Evolutionary conservation across 1,140 invertebrate genomes (phyloP), one percentile per base, ranked within the genome.

Genomic region (Diachasmimorpha longicaudata): DNA sequence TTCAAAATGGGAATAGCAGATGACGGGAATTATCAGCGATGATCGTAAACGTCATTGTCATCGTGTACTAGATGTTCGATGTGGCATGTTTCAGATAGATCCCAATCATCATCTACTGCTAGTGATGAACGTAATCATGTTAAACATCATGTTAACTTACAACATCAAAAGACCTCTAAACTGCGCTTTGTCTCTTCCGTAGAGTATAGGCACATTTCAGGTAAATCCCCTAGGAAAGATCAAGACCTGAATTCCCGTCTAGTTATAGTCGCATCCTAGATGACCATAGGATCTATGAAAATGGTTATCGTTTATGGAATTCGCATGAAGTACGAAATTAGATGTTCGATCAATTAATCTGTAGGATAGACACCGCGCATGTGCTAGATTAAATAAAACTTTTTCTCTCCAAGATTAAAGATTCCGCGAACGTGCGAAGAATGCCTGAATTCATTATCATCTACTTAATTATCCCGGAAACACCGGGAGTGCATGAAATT

Each of bases 121-220:
- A 91, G 87, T 81, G 90, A 91, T 85, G 89, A 91, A 84, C 89
- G 87, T 87, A 86, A 87, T 82, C 83, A 88, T 87, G 87, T 87
- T 83, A 91, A 91, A 85, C 87, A 86, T 89, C 89, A 89, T 85
- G 87, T 89, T 86, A 87, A 89, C 82, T 88, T 89, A 84, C 86
- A 85, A 84, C 90, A 87, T 81, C 89, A 91, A 88, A 92, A 91
- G 88, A 88, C 91, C 80, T 92, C 93, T 78, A 95, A 94, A 90
- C 89, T 95, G 72, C 92, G 94, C 77, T 95, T 95, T 91, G 93
- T 94, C 39, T 93, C 93, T 80, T 94, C 93, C 67, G 91, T 93
- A 85, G 93, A 93, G 85, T 92, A 91, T 89, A 93, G 92, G 88
- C 89, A 93, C 85, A 92, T 91, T 81, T 92, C 93, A 90, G 93